A percentile compares a stretch with the other conserved stretches of the same genome.
Evolutionary conservation across 37 sponge, comb jelly and placozoan species (phyloP).

Genomic region (Corticium candelabrum): DNA sequence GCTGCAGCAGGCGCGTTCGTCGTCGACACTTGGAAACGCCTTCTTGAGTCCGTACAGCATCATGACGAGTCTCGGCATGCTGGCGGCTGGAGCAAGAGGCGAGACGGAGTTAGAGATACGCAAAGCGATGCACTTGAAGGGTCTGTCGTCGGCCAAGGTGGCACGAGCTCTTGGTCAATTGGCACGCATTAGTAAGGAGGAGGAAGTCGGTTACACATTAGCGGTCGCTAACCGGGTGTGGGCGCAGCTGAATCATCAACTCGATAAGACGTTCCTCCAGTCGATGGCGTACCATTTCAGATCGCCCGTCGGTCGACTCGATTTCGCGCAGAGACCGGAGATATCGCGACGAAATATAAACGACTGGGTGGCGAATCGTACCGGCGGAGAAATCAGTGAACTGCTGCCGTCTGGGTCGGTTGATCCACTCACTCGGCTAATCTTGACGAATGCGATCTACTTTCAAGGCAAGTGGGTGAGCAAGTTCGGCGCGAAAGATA

Average conservation of each 20-base stretch:
- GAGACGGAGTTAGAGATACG: neutral
- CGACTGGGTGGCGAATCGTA: neutral
- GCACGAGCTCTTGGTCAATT: neutral
- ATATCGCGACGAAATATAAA: neutral
- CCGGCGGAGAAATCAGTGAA: neutral
- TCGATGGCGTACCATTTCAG: neutral
- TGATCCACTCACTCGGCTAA: neutral
- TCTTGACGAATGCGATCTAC: neutral
- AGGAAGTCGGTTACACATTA: neutral
- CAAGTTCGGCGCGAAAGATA: neutral
- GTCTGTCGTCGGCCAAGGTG: neutral
- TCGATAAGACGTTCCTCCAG: neutral
- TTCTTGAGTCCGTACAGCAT: neutral
- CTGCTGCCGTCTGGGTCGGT: neutral
- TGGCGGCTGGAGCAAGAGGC: neutral
- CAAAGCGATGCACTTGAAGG: neutral
- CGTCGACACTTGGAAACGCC: neutral
- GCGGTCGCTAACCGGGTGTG: neutral
- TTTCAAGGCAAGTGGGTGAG: neutral
- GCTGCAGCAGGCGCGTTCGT: neutral
- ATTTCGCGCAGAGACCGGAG: neutral
- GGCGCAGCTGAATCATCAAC: neutral
- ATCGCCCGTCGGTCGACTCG: neutral
- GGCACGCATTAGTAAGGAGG: neutral
- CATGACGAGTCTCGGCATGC: constrained; percentile 1